Conservation (phyloP, 2,113 vertebrate species). For the Elanus axillaris region DNA sequence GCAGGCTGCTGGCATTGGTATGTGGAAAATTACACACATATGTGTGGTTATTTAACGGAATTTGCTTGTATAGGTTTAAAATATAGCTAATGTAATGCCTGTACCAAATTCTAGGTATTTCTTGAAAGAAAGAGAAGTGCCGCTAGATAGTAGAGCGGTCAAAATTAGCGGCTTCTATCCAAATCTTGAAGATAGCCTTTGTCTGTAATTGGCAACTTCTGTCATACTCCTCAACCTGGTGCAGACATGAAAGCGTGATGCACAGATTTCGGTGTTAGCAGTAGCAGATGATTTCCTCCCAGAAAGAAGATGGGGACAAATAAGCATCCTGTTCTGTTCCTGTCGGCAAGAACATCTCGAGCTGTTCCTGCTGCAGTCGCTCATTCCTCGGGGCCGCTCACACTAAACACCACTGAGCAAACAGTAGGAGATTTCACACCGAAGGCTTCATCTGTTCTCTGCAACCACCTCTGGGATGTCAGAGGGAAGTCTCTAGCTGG, state of each 20-base stretch:
- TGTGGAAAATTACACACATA: constrained; percentile 9
- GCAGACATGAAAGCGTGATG: neutral
- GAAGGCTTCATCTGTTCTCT: neutral
- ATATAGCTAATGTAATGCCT: neutral
- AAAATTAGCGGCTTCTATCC: neutral
- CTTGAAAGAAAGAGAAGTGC: neutral
- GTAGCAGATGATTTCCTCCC: constrained; percentile 1
- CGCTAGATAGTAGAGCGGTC: neutral
- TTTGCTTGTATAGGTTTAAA: neutral
- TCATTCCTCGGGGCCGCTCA: neutral
- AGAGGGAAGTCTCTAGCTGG: neutral
- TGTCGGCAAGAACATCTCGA: neutral
- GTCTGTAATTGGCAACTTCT: neutral
- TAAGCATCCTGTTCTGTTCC: constrained; percentile 28
- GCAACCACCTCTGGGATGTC: neutral
- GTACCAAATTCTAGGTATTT: neutral
- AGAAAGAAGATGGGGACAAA: constrained; percentile 12
- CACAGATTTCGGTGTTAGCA: neutral
- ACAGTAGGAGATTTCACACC: neutral
- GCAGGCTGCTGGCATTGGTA: neutral
- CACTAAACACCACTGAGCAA: neutral
- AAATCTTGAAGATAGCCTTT: neutral
- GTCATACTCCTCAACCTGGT: neutral
- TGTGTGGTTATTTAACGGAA: neutral
- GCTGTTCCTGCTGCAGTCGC: neutral